Percentiles rank a stretch among this genome's conserved stretches.
Conservation (phyloP, 30 jellyfish, hydroid and myxozoan genomes). For the Aurelia aurita complex sp. Pacific region DNA sequence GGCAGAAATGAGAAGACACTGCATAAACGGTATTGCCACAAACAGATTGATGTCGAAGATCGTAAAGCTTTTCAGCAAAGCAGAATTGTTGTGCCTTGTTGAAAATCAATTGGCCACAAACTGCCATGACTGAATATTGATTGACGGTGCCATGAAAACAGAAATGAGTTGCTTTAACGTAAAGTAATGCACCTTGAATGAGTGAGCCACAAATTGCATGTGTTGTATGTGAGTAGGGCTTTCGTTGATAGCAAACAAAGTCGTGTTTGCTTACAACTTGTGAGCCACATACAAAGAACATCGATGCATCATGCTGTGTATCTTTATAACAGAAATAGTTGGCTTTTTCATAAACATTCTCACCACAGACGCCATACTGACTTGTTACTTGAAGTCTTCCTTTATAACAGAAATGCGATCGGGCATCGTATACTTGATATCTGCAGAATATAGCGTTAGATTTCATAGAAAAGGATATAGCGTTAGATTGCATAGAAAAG, state of each 20-base stretch:
- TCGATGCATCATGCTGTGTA: not conserved
- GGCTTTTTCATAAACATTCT: not conserved
- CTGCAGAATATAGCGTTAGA: not conserved
- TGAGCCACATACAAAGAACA: not conserved
- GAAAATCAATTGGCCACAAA: constrained; percentile 17
- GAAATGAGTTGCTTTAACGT: not conserved
- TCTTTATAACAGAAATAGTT: constrained; percentile 11
- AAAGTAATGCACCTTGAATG: not conserved
- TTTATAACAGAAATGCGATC: not conserved
- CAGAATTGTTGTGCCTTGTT: constrained; percentile 29
- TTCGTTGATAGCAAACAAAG: not conserved
- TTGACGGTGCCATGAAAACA: constrained; percentile 5
- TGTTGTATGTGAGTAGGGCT: not conserved
- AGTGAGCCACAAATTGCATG: constrained; percentile 6
- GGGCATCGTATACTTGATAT: constrained; percentile 5
- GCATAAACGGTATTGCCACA: not conserved
- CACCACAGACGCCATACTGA: constrained; percentile 24
- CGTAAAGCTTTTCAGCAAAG: constrained; percentile 33
- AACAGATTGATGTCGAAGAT: constrained; percentile 2
- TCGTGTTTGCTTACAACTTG: not conserved
- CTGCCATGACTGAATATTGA: not conserved
- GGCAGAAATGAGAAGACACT: not conserved
- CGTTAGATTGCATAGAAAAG: not conserved
- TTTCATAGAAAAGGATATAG: not conserved
- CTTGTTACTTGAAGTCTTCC: not conserved